These are phyloP conservation scores for Oithona nana DNA, from an alignment of 2,888 invertebrate genomes.

Conservation along the genomic window DNA sequence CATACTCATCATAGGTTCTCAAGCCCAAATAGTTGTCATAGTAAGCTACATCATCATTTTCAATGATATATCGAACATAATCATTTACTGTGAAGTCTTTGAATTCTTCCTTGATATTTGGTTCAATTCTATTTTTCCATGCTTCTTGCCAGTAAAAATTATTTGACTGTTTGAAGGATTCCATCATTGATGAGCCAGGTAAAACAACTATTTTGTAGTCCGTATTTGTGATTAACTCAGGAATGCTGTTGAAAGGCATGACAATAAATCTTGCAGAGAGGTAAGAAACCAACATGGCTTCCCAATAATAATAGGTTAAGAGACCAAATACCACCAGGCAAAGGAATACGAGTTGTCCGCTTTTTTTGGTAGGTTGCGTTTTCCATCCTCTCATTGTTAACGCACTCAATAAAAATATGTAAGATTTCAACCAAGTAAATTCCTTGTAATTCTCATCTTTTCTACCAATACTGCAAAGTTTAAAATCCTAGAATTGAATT, in stretches of 20 bases:
- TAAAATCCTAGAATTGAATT: too few species aligned
- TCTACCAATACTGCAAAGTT: too few species aligned
- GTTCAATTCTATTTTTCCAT: slow-evolving; percentile 1
- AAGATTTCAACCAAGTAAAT: neutral
- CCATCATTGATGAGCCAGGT: neutral
- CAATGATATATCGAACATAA: neutral
- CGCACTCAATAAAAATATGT: neutral
- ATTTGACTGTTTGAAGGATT: neutral
- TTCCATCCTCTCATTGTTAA: neutral
- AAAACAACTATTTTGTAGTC: neutral
- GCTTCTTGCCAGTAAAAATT: neutral
- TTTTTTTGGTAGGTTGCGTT: neutral
- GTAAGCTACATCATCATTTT: neutral
- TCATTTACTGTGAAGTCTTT: too few species aligned
- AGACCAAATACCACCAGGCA: too few species aligned
- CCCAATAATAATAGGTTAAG: too few species aligned
- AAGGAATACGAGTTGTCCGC: too few species aligned
- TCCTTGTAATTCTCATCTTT: too few species aligned
- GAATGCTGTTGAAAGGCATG: neutral
- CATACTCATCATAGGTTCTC: neutral
- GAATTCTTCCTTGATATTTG: too few species aligned
- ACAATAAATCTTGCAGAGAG: neutral
- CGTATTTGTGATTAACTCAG: neutral
- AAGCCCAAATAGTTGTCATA: neutral
- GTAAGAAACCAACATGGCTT: slow-evolving; percentile 3